phyloP scores from a whole-genome alignment of 2,888 invertebrate species.

The Pterostichus niger region DNA sequence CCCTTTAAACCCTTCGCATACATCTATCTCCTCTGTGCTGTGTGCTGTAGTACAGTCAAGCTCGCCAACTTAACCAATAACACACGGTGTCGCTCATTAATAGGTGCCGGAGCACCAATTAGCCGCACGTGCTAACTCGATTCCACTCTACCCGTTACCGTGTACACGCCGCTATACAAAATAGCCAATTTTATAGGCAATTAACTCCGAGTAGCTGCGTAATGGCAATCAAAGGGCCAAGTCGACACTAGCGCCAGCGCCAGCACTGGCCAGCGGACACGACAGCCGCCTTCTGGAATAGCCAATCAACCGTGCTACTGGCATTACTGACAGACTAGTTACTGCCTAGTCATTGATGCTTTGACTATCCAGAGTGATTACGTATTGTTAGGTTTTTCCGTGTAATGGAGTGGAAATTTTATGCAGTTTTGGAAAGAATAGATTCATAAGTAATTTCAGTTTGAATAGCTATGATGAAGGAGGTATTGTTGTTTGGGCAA shows the following conservation, averaged over 20 bases:
- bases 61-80: conserved; percentile 47
- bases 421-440: too few species aligned
- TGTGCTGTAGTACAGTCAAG: background rate
- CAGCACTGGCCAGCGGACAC: too few species aligned
- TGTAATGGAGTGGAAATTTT: background rate
- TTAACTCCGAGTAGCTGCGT: conserved; percentile 61
- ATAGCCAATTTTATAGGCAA: conserved; percentile 67
- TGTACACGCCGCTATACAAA: conserved; percentile 57
- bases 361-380: background rate
- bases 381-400: background rate
- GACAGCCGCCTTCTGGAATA: background rate
- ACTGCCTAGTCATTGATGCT: too few species aligned
- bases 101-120: conserved; percentile 64
- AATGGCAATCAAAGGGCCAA: conserved; percentile 64
- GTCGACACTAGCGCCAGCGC: background rate
- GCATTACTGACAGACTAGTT: too few species aligned
- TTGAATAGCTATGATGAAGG: too few species aligned
- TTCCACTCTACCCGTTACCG: conserved; percentile 26
- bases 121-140: conserved; percentile 66
- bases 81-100: conserved; percentile 50
- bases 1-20: background rate
- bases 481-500: too few species aligned
- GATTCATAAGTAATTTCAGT: too few species aligned
- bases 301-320: background rate
- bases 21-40: too few species aligned